Evolutionary conservation across 2,797 vertebrate species (phyloP), one percentile per base, ranked within the genome.

Genomic region (Crocodylus rhombifer): DNA sequence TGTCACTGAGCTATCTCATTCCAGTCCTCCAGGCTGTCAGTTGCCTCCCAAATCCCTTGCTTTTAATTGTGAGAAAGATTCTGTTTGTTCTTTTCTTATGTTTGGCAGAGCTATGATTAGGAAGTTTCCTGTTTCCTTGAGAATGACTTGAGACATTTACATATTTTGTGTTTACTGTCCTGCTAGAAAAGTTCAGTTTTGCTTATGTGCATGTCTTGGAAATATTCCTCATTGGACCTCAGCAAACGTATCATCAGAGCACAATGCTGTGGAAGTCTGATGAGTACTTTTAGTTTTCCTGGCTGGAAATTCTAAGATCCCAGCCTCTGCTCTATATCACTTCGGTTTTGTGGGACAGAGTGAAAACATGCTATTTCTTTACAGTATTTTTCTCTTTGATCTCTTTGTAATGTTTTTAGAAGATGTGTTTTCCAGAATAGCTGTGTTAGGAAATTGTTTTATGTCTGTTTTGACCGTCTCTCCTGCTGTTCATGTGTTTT

Each of bases 21-120:
- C 74, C 93, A 92, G 89, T 91, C 67, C 93, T 84, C 77, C 90
- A 95, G 89, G 94, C 26, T 96, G 90, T 90, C 85, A 81, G 91
- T 90, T 96, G 96, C 96, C 92, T 91, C 79, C 87, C 73, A 80
- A 4, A 28, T 76, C 90, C 80, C 91, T 92, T 94, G 94, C 92
- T 96, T 95, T 92, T 87, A 92, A 86, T 95, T 95, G 86, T 92
- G 91, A 93, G 85, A 93, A 87, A 88, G 57, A 86, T 58, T 86
- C 80, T 88, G 89, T 85, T 83, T 62, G 20, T 95, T 89, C 77
- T 79, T 80, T 84, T 78, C 65, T 91, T 85, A 28, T 80, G 77
- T 83, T 87, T 92, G 95, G 92, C 89, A 95, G 92, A 90, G 87
- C 87, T 14, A 21, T 78, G 88, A 77, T 95, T 85, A 63, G 17